phyloP scores from a whole-genome alignment of 1,140 invertebrate species.

The Calycopis cecrops region DNA sequence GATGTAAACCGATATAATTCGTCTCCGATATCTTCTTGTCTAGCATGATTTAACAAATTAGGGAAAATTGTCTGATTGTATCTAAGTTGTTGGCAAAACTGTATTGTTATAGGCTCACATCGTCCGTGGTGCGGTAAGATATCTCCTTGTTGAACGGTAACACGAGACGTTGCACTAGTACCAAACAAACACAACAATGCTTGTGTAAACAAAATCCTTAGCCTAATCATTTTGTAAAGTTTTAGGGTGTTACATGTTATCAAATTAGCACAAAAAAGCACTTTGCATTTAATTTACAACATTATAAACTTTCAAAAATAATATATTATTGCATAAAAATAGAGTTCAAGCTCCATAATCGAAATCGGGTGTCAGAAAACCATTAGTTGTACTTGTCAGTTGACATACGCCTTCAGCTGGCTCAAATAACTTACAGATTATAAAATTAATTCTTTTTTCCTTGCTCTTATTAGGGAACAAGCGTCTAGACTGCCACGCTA shows the following conservation, averaged over 20 bases:
- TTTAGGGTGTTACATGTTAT: constrained; percentile 3
- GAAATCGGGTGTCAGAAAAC: too few relatives aligned
- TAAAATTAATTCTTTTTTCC: too few relatives aligned
- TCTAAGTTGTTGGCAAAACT: constrained; percentile 92
- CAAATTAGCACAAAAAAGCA: neutral
- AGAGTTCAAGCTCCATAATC: too few relatives aligned
- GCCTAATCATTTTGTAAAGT: constrained; percentile 42
- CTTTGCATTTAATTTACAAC: too few relatives aligned
- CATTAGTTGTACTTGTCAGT: too few relatives aligned
- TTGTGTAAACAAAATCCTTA: constrained; percentile 41
- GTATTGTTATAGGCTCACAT: constrained; percentile 95
- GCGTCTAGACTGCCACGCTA: too few relatives aligned
- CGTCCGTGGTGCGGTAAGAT: constrained; percentile 83
- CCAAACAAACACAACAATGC: constrained; percentile 49
- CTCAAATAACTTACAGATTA: too few relatives aligned
- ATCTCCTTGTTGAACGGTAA: constrained; percentile 72
- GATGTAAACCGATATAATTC: constrained; percentile 96
- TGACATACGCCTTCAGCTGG: too few relatives aligned
- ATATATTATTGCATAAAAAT: too few relatives aligned
- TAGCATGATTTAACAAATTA: constrained; percentile 93
- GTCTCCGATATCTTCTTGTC: constrained; percentile 95
- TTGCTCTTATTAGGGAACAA: too few relatives aligned
- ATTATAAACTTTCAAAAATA: too few relatives aligned
- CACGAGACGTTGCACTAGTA: constrained; percentile 50
- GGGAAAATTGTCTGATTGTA: constrained; percentile 98